These are phyloP conservation scores for Distichodus sexfasciatus DNA, from an alignment of 2,797 vertebrate genomes.

Conservation along the genomic window DNA sequence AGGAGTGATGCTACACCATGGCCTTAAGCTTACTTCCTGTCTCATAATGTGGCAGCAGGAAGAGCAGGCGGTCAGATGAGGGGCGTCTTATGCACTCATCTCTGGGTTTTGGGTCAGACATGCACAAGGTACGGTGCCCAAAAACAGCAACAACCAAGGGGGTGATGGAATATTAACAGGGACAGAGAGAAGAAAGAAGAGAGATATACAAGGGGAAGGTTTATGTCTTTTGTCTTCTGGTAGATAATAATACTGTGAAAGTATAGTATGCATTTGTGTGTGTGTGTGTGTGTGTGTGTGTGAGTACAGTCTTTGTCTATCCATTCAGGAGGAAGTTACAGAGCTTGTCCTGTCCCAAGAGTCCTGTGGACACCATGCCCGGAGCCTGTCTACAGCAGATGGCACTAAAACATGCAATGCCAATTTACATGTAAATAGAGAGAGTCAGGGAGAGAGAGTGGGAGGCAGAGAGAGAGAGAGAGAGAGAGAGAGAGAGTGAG, in stretches of 20 bases:
- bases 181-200: no score
- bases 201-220: no score
- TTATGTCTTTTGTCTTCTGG: background rate
- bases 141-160: no score
- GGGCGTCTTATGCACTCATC: no score
- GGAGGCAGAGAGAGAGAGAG: background rate
- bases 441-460: constrained; percentile 9
- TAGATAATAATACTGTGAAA: background rate
- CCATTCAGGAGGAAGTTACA: background rate
- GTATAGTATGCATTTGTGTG: background rate
- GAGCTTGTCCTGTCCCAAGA: constrained; percentile 21
- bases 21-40: no score
- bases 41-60: no score
- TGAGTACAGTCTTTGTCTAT: background rate
- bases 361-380: constrained; percentile 22
- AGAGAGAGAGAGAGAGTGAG: background rate
- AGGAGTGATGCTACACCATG: no score
- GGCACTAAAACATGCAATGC: constrained; percentile 54
- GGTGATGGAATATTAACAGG: no score
- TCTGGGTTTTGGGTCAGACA: no score
- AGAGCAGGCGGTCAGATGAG: no score
- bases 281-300: background rate
- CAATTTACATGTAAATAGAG: constrained; percentile 73
- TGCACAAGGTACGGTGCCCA: no score
- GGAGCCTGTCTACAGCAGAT: constrained; percentile 62